These are phyloP conservation scores for Agrypnus murinus DNA, from an alignment of 2,888 invertebrate genomes.

Conservation along the genomic window DNA sequence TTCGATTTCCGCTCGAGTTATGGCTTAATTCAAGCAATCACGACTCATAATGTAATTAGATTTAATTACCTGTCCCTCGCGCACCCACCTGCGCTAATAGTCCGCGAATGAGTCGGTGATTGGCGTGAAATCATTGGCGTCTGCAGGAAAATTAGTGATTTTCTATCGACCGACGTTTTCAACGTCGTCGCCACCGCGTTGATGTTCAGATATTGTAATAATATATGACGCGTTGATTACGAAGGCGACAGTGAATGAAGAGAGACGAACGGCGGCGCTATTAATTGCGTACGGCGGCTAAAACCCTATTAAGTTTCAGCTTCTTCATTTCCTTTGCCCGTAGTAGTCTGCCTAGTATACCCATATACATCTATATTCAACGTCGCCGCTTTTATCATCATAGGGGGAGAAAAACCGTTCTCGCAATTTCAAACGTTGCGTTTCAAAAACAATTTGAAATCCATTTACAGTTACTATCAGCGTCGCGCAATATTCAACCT, in stretches of 20 bases:
- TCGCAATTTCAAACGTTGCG: constrained; percentile 45
- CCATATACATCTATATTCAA: constrained; percentile 3
- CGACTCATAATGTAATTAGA: constrained; percentile 66
- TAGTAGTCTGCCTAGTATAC: constrained; percentile 8
- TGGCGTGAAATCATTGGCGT: constrained; percentile 47
- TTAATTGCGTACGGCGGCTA: constrained; percentile 40
- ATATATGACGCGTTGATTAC: constrained; percentile 40
- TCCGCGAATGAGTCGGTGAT: constrained; percentile 50
- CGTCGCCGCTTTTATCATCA: constrained; percentile 32
- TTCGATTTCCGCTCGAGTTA: constrained; percentile 66
- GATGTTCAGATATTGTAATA: constrained; percentile 26
- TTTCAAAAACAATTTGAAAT: constrained; percentile 55
- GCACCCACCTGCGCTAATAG: constrained; percentile 53
- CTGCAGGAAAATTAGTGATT: constrained; percentile 52
- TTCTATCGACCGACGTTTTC: constrained; percentile 38
- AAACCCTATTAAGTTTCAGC: constrained; percentile 42
- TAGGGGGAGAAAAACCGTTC: constrained; percentile 38
- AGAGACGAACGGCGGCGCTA: constrained; percentile 27
- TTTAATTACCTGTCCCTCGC: constrained; percentile 57
- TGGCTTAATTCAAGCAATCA: constrained; percentile 66
- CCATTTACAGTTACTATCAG: constrained; percentile 54
- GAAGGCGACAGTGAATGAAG: constrained; percentile 29
- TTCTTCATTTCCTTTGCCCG: constrained; percentile 44
- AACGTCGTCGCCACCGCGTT: too few species aligned
- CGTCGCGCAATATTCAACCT: constrained; percentile 54